Conservation (phyloP, 2,888 invertebrate species). For the Thereva unica region DNA sequence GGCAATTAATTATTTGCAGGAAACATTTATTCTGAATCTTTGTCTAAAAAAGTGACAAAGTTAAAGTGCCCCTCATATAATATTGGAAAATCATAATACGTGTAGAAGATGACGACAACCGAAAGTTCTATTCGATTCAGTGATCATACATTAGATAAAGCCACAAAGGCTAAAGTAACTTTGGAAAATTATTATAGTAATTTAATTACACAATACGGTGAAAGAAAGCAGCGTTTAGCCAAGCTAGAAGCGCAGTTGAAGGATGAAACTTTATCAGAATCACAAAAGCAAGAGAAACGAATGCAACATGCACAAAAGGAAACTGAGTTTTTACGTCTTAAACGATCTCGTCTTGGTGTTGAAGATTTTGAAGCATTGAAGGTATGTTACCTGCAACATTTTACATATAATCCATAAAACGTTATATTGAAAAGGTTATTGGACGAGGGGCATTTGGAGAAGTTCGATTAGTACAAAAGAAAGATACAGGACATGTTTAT, state of each 20-base stretch:
- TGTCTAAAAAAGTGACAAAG: no score
- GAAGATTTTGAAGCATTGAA: constrained; percentile 98
- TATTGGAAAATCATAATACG: no score
- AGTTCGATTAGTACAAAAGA: constrained; percentile 97
- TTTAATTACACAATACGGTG: constrained; percentile 95
- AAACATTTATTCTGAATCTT: no score
- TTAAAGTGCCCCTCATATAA: no score
- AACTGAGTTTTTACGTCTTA: constrained; percentile 95
- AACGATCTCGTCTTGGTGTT: constrained; percentile 92
- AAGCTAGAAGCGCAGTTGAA: constrained; percentile 95
- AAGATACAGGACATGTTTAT: constrained; percentile 99
- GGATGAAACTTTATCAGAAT: constrained; percentile 91
- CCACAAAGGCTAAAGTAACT: constrained; percentile 98
- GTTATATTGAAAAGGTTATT: constrained; percentile 63
- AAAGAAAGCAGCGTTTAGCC: constrained; percentile 91
- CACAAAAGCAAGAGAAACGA: constrained; percentile 84
- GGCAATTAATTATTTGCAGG: no score
- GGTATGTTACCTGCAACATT: constrained; percentile 45
- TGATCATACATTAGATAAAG: constrained; percentile 97
- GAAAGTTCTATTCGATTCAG: constrained; percentile 88
- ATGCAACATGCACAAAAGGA: constrained; percentile 97
- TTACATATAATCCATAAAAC: background rate
- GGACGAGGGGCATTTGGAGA: constrained; percentile 93
- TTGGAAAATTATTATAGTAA: constrained; percentile 99
- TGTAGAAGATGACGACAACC: constrained; percentile 70